A percentile compares a stretch with the other conserved stretches of the same genome.
phyloP scores from a whole-genome alignment of 2,113 vertebrate species.

The Ginglymostoma cirratum region DNA sequence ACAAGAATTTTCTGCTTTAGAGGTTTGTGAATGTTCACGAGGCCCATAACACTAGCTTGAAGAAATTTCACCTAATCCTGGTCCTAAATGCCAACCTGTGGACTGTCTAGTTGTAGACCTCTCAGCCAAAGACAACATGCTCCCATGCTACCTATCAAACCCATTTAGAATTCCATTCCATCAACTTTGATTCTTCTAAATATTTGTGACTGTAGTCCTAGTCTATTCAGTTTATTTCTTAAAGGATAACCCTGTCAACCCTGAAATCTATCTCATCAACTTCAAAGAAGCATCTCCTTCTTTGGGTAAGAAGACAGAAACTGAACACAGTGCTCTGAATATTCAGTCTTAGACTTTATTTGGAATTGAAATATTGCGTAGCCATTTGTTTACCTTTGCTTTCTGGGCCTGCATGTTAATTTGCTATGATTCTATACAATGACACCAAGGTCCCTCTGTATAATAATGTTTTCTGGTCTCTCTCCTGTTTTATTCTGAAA shows the following conservation, averaged over 20 bases:
- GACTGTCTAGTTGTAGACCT: not conserved
- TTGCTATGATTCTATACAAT: not conserved
- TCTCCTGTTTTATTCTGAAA: not conserved
- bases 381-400: not conserved
- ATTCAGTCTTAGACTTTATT: not conserved
- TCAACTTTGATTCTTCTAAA: not conserved
- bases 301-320: not conserved
- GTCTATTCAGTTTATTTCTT: not conserved
- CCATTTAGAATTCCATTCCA: not conserved
- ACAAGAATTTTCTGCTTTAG: not conserved
- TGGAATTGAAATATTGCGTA: not conserved
- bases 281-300: not conserved
- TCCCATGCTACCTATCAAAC: not conserved
- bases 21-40: too few relatives aligned
- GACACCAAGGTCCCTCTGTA: not conserved
- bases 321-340: not conserved
- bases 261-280: not conserved
- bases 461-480: too few relatives aligned
- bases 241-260: not conserved
- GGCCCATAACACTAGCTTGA: not conserved
- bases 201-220: not conserved
- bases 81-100: not conserved
- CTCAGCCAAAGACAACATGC: not conserved
- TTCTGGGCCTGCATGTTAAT: not conserved
- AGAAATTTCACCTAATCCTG: not conserved